phyloP scores from a whole-genome alignment of 2,888 invertebrate species.

The Stenurella melanura region DNA sequence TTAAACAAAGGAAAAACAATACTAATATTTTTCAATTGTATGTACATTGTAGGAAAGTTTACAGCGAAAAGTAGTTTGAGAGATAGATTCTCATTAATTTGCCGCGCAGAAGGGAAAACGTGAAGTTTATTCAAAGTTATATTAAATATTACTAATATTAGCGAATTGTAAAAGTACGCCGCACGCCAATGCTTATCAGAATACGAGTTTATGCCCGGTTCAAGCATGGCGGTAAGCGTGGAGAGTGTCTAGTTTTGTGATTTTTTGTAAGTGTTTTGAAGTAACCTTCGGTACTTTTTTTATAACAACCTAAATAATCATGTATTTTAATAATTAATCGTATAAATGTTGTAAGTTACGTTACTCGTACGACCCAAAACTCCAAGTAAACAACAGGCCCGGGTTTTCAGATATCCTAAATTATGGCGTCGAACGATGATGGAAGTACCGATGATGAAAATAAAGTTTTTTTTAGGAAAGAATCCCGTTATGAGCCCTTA shows the following conservation, averaged over 20 bases:
- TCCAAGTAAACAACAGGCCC: conserved; percentile 48
- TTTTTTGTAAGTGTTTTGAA: conserved; percentile 56
- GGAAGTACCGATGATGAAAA: conserved; percentile 65
- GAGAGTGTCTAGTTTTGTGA: conserved; percentile 61
- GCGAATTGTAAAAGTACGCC: neutral
- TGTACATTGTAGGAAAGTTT: neutral
- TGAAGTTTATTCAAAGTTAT: neutral
- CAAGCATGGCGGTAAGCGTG: conserved; percentile 67
- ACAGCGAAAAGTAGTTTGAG: neutral
- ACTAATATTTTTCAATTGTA: neutral
- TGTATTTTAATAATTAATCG: conserved; percentile 33
- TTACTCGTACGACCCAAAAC: conserved; percentile 37
- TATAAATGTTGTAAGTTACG: conserved; percentile 48
- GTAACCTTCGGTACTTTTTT: conserved; percentile 33
- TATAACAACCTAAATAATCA: conserved; percentile 26
- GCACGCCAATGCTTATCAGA: conserved; percentile 44
- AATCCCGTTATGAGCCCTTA: conserved; percentile 47
- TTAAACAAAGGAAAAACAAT: neutral
- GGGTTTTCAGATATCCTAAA: conserved; percentile 53
- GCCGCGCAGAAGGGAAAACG: neutral
- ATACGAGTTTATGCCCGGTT: conserved; percentile 61
- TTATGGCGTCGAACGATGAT: conserved; percentile 68
- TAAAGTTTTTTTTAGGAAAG: conserved; percentile 60
- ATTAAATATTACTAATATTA: neutral
- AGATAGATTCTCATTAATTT: neutral